Conservation (phyloP, 2,797 vertebrate species). For the Xerus rutilus region DNA sequence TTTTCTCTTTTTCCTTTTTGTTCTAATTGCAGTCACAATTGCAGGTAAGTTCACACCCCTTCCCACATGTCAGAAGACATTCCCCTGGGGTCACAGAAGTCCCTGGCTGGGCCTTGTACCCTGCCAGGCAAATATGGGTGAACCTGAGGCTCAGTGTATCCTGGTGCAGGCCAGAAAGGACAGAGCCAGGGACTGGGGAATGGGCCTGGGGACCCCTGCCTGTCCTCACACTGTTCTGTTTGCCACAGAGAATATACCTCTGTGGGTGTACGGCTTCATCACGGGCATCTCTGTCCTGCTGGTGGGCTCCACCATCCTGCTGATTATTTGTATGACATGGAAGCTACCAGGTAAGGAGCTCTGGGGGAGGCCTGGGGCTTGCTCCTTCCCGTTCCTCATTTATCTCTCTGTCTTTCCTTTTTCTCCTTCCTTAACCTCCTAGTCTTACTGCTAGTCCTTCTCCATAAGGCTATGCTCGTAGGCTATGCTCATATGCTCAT, state of each 20-base stretch:
- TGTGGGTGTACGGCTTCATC: slow-evolving; percentile 85
- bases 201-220: background rate
- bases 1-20: background rate
- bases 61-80: background rate
- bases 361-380: background rate
- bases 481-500: too few species aligned
- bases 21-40: background rate
- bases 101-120: background rate
- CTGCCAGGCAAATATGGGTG: background rate
- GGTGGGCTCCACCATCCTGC: slow-evolving; percentile 85
- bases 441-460: background rate
- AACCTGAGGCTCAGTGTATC: background rate
- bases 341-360: slow-evolving; percentile 84
- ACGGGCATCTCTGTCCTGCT: slow-evolving; percentile 85
- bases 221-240: background rate
- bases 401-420: background rate
- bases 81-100: background rate
- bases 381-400: rapidly evolving
- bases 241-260: slow-evolving; percentile 80
- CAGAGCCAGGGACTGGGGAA: background rate
- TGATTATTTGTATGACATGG: slow-evolving; percentile 84
- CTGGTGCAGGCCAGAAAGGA: background rate
- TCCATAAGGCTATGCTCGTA: background rate
- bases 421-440: background rate
- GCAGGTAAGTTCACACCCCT: slow-evolving; percentile 58